These are phyloP conservation scores for Galaxea fascicularis DNA, from an alignment of 92 coral and sea anemone species.

Conservation along the genomic window DNA sequence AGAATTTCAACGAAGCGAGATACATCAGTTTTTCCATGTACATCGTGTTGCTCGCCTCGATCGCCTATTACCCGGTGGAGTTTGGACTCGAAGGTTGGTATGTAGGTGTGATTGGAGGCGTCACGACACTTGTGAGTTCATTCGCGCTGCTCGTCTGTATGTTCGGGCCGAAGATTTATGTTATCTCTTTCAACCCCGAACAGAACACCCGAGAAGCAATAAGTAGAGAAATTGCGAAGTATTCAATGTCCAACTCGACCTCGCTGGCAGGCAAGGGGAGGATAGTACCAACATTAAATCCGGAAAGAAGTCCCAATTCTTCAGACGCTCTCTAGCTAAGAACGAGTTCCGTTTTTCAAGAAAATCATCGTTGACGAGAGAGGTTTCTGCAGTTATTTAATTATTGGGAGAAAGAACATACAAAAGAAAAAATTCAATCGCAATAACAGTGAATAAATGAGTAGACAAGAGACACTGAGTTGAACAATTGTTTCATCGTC, in stretches of 20 bases:
- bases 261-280: background rate
- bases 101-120: conserved; percentile 30
- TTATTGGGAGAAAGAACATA: no score
- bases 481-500: no score
- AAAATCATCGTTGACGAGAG: no score
- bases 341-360: background rate
- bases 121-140: conserved; percentile 30
- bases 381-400: no score
- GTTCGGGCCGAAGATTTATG: conserved; percentile 48
- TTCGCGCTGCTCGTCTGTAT: conserved; percentile 30
- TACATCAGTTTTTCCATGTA: conserved; percentile 52
- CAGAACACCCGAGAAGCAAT: conserved; percentile 47
- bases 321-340: background rate
- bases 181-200: conserved; percentile 28
- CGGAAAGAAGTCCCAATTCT: background rate
- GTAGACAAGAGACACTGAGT: no score
- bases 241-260: conserved; percentile 14
- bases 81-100: conserved; percentile 44
- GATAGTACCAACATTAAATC: background rate
- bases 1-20: conserved; percentile 52
- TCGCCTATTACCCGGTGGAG: conserved; percentile 38
- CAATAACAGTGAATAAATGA: no score
- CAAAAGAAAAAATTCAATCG: no score
- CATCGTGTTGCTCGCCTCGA: conserved; percentile 21
- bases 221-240: conserved; percentile 34